Percentiles rank a stretch among this genome's conserved stretches.
These are phyloP conservation scores for Mycteria americana DNA, from an alignment of 2,797 vertebrate species.

Conservation along the genomic window DNA sequence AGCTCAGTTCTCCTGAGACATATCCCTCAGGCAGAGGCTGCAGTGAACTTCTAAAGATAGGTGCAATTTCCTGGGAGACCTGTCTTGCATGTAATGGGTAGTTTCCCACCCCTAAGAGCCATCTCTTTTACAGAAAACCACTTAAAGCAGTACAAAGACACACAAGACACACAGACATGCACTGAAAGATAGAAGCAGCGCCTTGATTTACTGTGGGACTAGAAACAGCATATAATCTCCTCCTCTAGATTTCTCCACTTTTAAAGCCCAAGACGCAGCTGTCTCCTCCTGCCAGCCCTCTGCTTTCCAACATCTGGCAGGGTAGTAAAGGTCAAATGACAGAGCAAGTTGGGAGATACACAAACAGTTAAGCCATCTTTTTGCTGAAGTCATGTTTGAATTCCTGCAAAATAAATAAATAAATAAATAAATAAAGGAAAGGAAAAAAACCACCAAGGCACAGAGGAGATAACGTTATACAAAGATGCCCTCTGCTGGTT, in stretches of 20 bases:
- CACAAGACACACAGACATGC: conserved; percentile 14
- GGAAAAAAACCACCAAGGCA: background rate
- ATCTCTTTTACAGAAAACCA: background rate
- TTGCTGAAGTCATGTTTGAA: conserved; percentile 19
- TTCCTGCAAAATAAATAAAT: conserved; percentile 57
- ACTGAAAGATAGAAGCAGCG: conserved; percentile 22
- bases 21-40: background rate
- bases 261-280: background rate
- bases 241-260: background rate
- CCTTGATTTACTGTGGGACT: conserved; percentile 49
- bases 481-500: conserved; percentile 67
- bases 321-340: conserved; percentile 1
- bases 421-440: background rate
- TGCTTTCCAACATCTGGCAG: conserved; percentile 4
- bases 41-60: background rate
- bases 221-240: background rate
- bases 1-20: background rate
- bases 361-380: conserved; percentile 31
- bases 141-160: conserved; percentile 41
- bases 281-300: background rate
- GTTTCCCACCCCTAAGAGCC: background rate
- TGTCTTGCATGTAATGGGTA: background rate
- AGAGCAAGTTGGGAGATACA: background rate
- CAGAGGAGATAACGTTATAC: background rate
- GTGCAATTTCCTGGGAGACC: background rate